Percentiles rank a stretch among this genome's conserved stretches.
phyloP scores from a whole-genome alignment of 2,113 vertebrate species.

The Colaptes auratus region DNA sequence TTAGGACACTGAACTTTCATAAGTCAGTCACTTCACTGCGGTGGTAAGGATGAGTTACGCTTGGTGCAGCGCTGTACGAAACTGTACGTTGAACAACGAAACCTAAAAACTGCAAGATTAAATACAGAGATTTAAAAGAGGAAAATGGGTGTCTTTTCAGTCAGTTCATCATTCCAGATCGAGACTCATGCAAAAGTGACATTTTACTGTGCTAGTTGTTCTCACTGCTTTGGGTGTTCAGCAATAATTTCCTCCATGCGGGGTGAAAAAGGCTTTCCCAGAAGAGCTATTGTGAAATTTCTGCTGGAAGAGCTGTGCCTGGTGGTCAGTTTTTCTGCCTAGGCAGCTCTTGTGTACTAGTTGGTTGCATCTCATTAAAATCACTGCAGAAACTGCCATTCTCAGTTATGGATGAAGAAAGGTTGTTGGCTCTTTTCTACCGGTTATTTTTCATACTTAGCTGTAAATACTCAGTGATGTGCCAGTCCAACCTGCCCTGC shows the following conservation, averaged over 20 bases:
- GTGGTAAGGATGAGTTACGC: background rate
- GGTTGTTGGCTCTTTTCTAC: background rate
- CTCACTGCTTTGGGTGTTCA: background rate
- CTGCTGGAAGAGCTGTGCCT: background rate
- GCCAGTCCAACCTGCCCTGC: background rate
- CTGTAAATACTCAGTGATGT: background rate
- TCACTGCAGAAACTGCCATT: background rate
- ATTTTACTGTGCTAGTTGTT: background rate
- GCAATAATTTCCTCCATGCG: background rate
- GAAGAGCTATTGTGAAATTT: background rate
- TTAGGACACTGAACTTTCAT: background rate
- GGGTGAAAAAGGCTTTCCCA: background rate
- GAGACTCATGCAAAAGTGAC: background rate
- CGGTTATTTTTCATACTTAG: background rate
- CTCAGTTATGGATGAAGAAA: background rate
- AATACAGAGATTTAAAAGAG: background rate
- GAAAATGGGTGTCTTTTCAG: background rate
- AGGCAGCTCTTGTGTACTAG: background rate
- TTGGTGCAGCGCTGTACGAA: background rate
- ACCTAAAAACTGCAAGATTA: background rate
- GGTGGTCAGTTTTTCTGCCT: background rate
- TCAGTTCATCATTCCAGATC: background rate
- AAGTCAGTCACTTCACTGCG: background rate
- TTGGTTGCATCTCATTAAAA: background rate
- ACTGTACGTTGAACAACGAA: background rate